These are phyloP conservation scores for Gila robusta DNA, from an alignment of 2,797 vertebrate genomes.

Conservation along the genomic window DNA sequence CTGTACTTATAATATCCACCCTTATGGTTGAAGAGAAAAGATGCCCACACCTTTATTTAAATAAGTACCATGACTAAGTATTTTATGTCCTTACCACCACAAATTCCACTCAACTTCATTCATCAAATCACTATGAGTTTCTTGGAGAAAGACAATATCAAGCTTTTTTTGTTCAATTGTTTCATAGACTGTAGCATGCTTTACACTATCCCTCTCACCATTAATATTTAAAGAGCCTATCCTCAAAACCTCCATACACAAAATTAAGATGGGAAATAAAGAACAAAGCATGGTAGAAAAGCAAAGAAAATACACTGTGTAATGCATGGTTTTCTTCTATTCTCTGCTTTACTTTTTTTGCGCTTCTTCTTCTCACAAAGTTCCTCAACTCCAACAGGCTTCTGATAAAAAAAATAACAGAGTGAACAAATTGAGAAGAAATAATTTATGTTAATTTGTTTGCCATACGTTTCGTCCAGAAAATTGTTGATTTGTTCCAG, in stretches of 20 bases:
- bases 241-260: neutral
- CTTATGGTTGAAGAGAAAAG: neutral
- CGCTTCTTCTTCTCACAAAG: neutral
- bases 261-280: neutral
- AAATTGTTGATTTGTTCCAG: neutral
- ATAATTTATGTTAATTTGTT: too few species aligned
- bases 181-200: neutral
- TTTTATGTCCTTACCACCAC: neutral
- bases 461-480: too few species aligned
- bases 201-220: neutral
- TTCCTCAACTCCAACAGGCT: neutral
- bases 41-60: neutral
- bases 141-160: too few species aligned
- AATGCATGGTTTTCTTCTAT: neutral
- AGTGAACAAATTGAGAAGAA: neutral
- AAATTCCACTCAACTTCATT: too few species aligned
- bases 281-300: neutral
- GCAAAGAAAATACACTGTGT: neutral
- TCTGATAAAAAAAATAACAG: neutral
- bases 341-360: too few species aligned
- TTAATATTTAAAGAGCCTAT: slow-evolving; percentile 3
- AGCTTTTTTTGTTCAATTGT: neutral
- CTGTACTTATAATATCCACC: neutral
- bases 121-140: too few species aligned
- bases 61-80: neutral